Conservation (phyloP, 1,140 invertebrate species). For the Luehdorfia chinensis region DNA sequence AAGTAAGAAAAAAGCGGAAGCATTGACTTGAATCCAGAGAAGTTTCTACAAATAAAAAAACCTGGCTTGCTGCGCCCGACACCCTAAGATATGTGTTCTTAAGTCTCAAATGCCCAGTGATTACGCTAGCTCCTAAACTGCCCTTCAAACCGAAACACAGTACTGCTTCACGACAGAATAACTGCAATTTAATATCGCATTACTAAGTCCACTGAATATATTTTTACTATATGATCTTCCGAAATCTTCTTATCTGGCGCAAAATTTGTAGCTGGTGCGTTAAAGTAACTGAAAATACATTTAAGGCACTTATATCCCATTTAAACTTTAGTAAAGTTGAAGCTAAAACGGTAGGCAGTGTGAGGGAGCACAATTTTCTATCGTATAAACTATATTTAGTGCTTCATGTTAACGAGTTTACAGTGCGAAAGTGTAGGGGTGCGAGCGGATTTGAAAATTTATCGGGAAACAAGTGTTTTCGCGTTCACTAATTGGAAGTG, state of each 20-base stretch:
- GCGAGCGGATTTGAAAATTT: background rate
- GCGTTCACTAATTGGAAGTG: background rate
- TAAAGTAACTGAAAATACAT: slow-evolving; percentile 5
- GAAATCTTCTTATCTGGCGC: background rate
- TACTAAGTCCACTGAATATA: too few species aligned
- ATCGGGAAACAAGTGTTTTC: background rate
- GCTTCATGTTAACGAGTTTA: slow-evolving; percentile 9
- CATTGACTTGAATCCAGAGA: too few species aligned
- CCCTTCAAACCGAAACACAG: too few species aligned
- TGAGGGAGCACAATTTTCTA: slow-evolving; percentile 1
- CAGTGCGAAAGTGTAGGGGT: background rate
- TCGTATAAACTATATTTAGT: background rate
- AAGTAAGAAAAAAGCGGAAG: too few species aligned
- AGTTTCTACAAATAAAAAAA: too few species aligned
- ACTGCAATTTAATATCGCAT: too few species aligned
- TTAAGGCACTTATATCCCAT: slow-evolving; percentile 11
- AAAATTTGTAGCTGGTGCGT: slow-evolving; percentile 8
- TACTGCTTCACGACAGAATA: too few species aligned
- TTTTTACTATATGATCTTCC: too few species aligned
- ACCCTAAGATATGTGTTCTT: too few species aligned
- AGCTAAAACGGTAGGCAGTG: slow-evolving; percentile 5
- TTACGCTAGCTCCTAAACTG: too few species aligned
- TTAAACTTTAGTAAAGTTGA: slow-evolving; percentile 3
- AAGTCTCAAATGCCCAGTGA: too few species aligned
- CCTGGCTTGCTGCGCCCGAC: too few species aligned